These are phyloP conservation scores for Manduca sexta DNA, from an alignment of 1,140 invertebrate species.

Conservation along the genomic window DNA sequence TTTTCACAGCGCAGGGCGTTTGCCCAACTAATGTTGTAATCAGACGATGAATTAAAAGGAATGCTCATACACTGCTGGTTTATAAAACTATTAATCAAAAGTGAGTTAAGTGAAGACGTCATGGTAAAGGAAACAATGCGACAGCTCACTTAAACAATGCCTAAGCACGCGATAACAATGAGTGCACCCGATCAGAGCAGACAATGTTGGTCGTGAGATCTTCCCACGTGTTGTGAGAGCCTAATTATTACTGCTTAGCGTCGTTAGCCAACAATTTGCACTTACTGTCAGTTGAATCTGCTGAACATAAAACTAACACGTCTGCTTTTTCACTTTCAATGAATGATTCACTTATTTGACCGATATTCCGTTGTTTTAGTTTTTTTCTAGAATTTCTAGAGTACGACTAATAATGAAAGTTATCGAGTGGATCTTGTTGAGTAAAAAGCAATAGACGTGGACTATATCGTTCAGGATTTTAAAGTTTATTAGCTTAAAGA, in stretches of 20 bases:
- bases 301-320: too few species aligned
- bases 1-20: constrained; percentile 45
- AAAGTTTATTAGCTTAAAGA: too few species aligned
- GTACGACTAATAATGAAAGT: too few species aligned
- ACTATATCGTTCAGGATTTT: too few species aligned
- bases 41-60: not conserved
- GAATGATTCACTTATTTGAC: too few species aligned
- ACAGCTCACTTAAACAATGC: constrained; percentile 24
- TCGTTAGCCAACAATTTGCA: constrained; percentile 49
- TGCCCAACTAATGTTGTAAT: constrained; percentile 32
- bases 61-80: constrained; percentile 22
- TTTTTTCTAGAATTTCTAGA: too few species aligned
- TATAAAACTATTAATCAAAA: constrained; percentile 22
- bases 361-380: too few species aligned
- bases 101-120: constrained; percentile 14
- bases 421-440: too few species aligned
- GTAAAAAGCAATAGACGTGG: too few species aligned
- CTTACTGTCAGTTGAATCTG: constrained; percentile 7
- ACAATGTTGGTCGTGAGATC: constrained; percentile 43
- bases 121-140: constrained; percentile 29
- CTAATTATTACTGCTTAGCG: constrained; percentile 30
- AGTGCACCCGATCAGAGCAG: constrained; percentile 31
- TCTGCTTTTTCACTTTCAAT: too few species aligned
- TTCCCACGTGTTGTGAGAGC: constrained; percentile 45
- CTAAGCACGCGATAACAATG: constrained; percentile 33